Conservation (phyloP, 2,113 vertebrate species). For the Eclectus roratus region DNA sequence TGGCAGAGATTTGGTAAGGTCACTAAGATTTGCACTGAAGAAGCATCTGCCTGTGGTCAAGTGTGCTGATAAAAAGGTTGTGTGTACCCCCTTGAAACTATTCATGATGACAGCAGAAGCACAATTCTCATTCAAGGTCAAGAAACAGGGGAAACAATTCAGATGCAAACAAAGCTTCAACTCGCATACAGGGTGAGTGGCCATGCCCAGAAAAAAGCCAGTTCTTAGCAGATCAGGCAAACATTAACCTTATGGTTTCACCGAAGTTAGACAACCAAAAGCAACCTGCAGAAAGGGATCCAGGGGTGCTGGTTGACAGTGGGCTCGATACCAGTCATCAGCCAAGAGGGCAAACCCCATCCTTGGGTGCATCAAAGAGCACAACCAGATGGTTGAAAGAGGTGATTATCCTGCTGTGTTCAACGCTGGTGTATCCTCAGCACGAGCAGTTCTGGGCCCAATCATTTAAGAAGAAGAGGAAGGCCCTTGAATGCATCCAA, state of each 20-base stretch:
- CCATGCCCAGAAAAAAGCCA: neutral
- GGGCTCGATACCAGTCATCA: neutral
- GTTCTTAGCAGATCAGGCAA: neutral
- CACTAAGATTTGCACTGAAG: neutral
- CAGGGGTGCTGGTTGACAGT: neutral
- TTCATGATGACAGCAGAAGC: conserved; percentile 2
- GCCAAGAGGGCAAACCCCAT: neutral
- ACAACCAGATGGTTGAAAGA: neutral
- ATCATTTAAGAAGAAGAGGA: neutral
- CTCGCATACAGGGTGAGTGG: neutral
- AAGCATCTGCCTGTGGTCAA: conserved; percentile 34
- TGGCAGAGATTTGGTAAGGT: conserved; percentile 1
- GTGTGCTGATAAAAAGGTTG: neutral
- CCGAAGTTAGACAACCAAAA: neutral
- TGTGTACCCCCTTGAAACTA: neutral
- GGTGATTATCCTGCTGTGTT: neutral
- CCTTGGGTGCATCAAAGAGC: too few species aligned
- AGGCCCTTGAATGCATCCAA: neutral
- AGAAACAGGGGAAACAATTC: neutral
- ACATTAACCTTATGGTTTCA: neutral
- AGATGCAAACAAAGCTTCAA: neutral
- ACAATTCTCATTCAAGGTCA: neutral
- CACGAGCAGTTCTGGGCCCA: neutral
- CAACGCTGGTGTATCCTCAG: neutral
- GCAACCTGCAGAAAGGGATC: neutral